phyloP scores from a whole-genome alignment of 2,888 invertebrate genomes.

The Lepidochrysops patricia region DNA sequence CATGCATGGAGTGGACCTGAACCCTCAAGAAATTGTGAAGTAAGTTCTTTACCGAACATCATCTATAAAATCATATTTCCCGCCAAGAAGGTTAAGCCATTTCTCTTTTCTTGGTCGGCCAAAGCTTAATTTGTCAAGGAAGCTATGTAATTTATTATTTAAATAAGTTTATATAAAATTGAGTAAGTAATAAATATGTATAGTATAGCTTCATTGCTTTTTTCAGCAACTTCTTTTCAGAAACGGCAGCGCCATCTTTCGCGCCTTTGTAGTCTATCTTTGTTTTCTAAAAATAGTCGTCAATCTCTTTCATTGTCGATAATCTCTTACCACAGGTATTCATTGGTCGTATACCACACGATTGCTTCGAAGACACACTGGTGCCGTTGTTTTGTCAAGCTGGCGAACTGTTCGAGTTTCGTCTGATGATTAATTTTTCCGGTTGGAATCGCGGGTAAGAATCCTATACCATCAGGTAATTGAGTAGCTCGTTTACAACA shows the following conservation, averaged over 20 bases:
- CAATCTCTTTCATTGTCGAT: too few relatives aligned
- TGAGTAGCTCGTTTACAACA: neutral
- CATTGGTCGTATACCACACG: slow-evolving; percentile 79
- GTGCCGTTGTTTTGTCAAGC: slow-evolving; percentile 73
- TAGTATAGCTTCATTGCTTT: too few relatives aligned
- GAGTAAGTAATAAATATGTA: too few relatives aligned
- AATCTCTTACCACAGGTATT: slow-evolving; percentile 52
- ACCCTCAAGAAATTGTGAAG: slow-evolving; percentile 77
- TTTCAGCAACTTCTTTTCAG: neutral
- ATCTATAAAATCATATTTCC: slow-evolving; percentile 1
- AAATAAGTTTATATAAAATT: too few relatives aligned
- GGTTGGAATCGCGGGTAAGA: slow-evolving; percentile 82
- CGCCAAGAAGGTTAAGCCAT: neutral
- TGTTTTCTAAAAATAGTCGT: neutral
- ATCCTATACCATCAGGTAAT: neutral
- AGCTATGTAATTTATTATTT: too few relatives aligned
- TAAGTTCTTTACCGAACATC: slow-evolving; percentile 33
- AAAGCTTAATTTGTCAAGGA: too few relatives aligned
- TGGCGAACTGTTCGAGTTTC: slow-evolving; percentile 81
- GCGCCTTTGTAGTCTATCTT: neutral
- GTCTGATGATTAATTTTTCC: slow-evolving; percentile 85
- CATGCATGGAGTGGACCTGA: slow-evolving; percentile 68
- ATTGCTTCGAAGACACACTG: slow-evolving; percentile 78
- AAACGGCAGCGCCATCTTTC: neutral
- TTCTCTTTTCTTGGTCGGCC: too few relatives aligned